Base-by-base conservation (phyloP, 2,113 vertebrate species). In the Percina caprodes region DNA sequence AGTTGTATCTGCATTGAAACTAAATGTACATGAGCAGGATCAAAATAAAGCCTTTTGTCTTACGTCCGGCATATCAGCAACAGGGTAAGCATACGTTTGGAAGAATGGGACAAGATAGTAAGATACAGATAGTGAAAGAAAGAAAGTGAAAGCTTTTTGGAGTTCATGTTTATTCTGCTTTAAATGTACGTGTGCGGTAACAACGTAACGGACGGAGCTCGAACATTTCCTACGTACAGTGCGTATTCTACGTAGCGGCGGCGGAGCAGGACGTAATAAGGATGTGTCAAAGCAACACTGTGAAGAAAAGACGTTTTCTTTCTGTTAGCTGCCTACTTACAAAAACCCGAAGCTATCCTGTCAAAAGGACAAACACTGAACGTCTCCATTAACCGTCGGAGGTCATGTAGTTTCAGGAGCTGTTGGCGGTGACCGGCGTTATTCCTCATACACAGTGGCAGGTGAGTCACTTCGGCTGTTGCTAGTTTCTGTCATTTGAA, bases 381-480 rank as follows among this genome's bases (percentile, higher is more conserved):
- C 39, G 30, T 42, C 21, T 39, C 48, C 18, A 26, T 14, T 39
- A 45, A 33, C 45, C 2, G 26, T 2, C 2, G 9, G 39, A 39
- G 39, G 39, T 39, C 56, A 1, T 45, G 39, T 24, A 18, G 24
- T 16, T 48, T 33, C 68, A 51, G 35, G 42, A 7, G 46, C 71
- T 46, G 35, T 4, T 45, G 39, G 39, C 74, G 61, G 42, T 69
- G 80, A 55, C 14, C 23, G 49, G 71, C 62, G 49, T 74, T 46
- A 70, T 69, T 70, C 79, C 82, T 42, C 61, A 76, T 6, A 71
- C 24, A 70, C 24, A 73, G 52, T 16, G 80, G 89, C 94, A 95
- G 94, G 94, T 95, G 93, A 94, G 94, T 93, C 42, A 13, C 76
- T 24, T 45, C 73, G 79, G 72, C 61, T 78, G 63, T 54, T 15